Percentiles rank a stretch among this genome's conserved stretches.
Evolutionary conservation across 2,888 invertebrate genomes (phyloP).

Genomic region (Mesorhabditis sp.): DNA sequence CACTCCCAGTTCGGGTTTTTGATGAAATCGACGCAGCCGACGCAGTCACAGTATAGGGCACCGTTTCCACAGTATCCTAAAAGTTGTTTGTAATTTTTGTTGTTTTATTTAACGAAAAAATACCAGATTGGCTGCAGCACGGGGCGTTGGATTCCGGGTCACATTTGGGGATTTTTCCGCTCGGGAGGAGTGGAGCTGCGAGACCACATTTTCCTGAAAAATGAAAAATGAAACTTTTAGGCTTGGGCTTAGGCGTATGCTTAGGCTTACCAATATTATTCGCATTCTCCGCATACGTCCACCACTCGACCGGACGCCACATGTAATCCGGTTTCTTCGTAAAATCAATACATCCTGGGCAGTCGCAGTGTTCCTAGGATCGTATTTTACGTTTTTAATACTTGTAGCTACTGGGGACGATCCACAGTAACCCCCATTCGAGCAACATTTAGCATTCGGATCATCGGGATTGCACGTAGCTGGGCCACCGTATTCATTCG

Average conservation of each 20-base stretch:
- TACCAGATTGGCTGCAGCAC: slow-evolving; percentile 28
- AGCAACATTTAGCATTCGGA: slow-evolving; percentile 32
- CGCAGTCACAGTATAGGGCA: slow-evolving; percentile 35
- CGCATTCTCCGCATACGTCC: slow-evolving; percentile 46
- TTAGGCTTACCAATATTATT: slow-evolving; percentile 37
- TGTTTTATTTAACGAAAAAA: background rate
- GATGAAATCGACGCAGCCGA: slow-evolving; percentile 40
- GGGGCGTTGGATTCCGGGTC: slow-evolving; percentile 38
- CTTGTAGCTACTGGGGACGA: slow-evolving; percentile 18
- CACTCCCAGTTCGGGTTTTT: slow-evolving; percentile 29
- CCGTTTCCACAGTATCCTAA: slow-evolving; percentile 47
- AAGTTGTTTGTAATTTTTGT: background rate
- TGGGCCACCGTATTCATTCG: slow-evolving; percentile 27
- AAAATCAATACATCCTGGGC: slow-evolving; percentile 41
- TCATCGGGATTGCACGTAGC: slow-evolving; percentile 49
- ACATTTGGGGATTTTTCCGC: slow-evolving; percentile 43
- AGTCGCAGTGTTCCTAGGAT: slow-evolving; percentile 35
- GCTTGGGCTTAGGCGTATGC: background rate
- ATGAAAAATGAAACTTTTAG: too few relatives aligned
- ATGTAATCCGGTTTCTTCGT: slow-evolving; percentile 27
- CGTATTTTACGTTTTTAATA: background rate
- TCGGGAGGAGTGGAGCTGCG: slow-evolving; percentile 39
- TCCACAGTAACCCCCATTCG: slow-evolving; percentile 42
- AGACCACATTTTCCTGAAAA: slow-evolving; percentile 46
- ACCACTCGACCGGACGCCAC: slow-evolving; percentile 44